Base-by-base conservation (phyloP, 2,113 vertebrate species). In the Varanus komodoensis region DNA sequence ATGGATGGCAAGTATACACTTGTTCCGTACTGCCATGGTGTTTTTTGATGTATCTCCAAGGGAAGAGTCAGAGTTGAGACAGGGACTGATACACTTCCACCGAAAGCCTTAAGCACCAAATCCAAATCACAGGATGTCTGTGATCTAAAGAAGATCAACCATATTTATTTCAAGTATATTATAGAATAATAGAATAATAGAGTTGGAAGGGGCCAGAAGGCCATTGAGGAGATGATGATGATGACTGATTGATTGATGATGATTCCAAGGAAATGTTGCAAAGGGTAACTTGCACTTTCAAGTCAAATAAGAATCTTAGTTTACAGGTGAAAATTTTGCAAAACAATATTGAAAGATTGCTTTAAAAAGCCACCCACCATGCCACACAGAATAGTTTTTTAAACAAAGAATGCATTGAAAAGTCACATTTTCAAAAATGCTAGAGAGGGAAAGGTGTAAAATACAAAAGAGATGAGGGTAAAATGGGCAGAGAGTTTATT, bases 41-140 rank as follows among this genome's bases (percentile, higher is more conserved):
- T 94, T 95, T 95, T 87, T 23, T 94, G 94, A 89, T 89, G 94
- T 85, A 90, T 94, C 92, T 89, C 91, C 87, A 94, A 94, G 94
- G 95, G 92, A 94, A 94, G 93, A 93, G 91, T 25, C 19, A 7
- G 50, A 34, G 93, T 95, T 95, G 93, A 44, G 82, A 48, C 90
- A 92, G 93, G 68, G 88, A 90, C 29, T 94, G 93, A 89, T 94
- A 68, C 91, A 87, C 92, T 95, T 92, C 71, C 50, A 89, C 15
- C 89, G 54, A 83, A 75, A 95, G 93, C 94, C 92, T 83, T 84
- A 29, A 91, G 94, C 93, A 34, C 48, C 89, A 9, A 1, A 73
- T 93, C 92, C 90, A 82, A 91, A 89, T 90, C 84, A 95, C 84
- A 88, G 91, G 93, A 92, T 89, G 84, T 73, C 87, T 92, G 79